These are phyloP conservation scores for Urosaurus nigricauda DNA, from an alignment of 2,797 vertebrate genomes.

Conservation along the genomic window DNA sequence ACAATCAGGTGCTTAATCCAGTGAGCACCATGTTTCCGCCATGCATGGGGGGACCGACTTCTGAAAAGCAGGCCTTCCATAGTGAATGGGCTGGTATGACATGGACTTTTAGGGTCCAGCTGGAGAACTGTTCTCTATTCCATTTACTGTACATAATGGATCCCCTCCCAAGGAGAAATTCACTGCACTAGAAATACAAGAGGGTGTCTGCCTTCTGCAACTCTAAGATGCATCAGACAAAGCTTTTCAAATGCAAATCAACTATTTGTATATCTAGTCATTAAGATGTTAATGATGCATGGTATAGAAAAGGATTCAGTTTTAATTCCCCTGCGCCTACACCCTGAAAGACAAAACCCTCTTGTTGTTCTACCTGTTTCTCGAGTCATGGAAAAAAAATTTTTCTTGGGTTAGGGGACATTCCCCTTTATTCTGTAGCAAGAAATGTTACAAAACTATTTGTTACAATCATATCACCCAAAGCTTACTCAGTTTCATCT, in stretches of 20 bases:
- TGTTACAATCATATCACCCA: too few relatives aligned
- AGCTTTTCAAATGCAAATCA: conserved; percentile 32
- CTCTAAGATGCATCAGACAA: conserved; percentile 27
- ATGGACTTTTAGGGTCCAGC: conserved; percentile 7
- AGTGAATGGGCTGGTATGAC: not conserved
- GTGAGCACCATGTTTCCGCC: conserved; percentile 28
- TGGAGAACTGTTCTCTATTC: conserved; percentile 34
- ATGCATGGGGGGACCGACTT: not conserved
- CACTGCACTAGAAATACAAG: not conserved
- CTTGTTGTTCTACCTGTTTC: conserved; percentile 27
- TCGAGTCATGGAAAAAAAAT: conserved; percentile 38
- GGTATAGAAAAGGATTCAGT: conserved; percentile 18
- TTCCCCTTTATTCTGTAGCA: not conserved
- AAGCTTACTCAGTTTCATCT: too few relatives aligned
- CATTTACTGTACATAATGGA: conserved; percentile 22
- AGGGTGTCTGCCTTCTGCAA: conserved; percentile 8
- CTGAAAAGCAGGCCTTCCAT: conserved; percentile 35
- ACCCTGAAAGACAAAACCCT: conserved; percentile 22
- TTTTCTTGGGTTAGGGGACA: conserved; percentile 27
- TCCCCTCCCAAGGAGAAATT: not conserved
- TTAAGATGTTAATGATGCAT: conserved; percentile 40
- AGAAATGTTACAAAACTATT: too few relatives aligned
- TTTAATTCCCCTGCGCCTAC: conserved; percentile 40
- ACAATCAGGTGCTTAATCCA: conserved; percentile 33
- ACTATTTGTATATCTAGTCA: not conserved